Evolutionary conservation across 2,113 vertebrate species (phyloP).

Genomic region (Eurypyga helias): DNA sequence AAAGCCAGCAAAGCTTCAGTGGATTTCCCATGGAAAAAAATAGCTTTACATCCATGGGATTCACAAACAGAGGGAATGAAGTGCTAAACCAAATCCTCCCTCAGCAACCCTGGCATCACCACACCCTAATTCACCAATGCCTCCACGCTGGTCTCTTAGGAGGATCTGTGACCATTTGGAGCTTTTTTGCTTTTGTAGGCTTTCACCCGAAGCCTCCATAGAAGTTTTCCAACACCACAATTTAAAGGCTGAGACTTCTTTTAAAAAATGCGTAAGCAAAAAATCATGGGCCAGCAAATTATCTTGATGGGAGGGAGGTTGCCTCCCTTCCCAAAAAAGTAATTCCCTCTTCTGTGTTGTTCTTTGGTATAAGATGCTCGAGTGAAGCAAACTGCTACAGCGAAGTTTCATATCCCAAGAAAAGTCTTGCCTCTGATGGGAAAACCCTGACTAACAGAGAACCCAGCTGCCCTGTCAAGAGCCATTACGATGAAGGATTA

Average conservation of each 20-base stretch:
- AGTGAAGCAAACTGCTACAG: background rate
- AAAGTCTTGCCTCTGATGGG: background rate
- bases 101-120: background rate
- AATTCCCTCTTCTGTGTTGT: background rate
- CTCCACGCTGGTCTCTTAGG: rapidly evolving
- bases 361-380: background rate
- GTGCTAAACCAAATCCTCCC: background rate
- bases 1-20: background rate
- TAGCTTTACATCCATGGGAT: background rate
- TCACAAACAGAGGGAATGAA: background rate
- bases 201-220: background rate
- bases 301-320: background rate
- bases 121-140: background rate
- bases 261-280: background rate
- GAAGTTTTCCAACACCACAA: background rate
- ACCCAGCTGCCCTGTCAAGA: conserved; percentile 35
- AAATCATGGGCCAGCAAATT: rapidly evolving
- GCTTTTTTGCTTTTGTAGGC: background rate
- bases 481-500: conserved; percentile 38
- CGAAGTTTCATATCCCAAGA: background rate
- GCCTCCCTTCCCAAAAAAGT: background rate
- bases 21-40: background rate
- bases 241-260: background rate
- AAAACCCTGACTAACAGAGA: background rate
- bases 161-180: background rate